Base-by-base conservation (phyloP, 1,140 invertebrate genomes). In the Muscidifurax raptorellus region DNA sequence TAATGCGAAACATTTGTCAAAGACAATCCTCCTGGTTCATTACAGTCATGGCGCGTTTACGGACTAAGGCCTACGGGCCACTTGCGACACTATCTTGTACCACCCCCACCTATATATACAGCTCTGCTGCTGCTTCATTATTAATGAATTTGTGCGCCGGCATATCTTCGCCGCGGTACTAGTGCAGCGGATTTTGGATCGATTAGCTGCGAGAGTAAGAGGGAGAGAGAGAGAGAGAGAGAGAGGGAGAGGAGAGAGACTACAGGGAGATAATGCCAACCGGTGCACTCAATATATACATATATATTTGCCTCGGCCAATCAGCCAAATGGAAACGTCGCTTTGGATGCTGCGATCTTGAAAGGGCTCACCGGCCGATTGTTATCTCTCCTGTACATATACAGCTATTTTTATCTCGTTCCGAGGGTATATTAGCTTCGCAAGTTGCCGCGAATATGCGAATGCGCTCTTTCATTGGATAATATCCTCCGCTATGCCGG, bases 1-100 rank as follows among this genome's bases (percentile, higher is more conserved):
- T 87, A 89, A 88, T 87, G 86, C 88, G 85, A 87, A 88, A 86
- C 89, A 87, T 87, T 88, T 88, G 87, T 89, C 89, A 89, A 87
- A 89, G 85, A 86, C 87, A 87, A 88, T 89, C 88, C 87, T 86
- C 52, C 78, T 84, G 87, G 85, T 89, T 89, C 88, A 88, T 89
- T 88, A 87, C 84, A 86, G 85, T 86, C 88, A 86, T 84, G 87
- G 3, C 25, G 52, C 1, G 6, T 59, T 5, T 59, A n/a, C 72
- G 72, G 72, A 30, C 32, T n/a, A 64, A 28, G 52, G 74, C 47
- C 52, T 78, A n/a, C 13, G 27, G 44, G 52, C 22, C 12, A 78
- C 52, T 66, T 27, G 6, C 47, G 28, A 47, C 47, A 64, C 76
- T 77, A 13, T 40, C 28, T 15, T 6, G 67, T 2, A 2, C 15